Percentiles rank a stretch among this genome's conserved stretches.
Evolutionary conservation across 2,797 vertebrate species (phyloP).

Genomic region (Acomys russatus): DNA sequence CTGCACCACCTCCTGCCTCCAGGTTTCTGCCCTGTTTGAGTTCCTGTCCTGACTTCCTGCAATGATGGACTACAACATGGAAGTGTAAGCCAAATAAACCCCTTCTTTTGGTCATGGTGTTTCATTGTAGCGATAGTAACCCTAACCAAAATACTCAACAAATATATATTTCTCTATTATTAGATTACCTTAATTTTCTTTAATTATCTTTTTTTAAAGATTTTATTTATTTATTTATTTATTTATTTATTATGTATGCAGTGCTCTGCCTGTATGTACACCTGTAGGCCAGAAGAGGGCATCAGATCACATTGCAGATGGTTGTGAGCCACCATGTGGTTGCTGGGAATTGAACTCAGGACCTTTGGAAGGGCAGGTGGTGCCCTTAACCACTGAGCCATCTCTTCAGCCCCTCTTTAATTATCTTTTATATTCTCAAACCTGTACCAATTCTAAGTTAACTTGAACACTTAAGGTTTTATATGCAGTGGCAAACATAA

Average conservation of each 20-base stretch:
- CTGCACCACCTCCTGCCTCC: not conserved
- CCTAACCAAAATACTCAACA: not conserved
- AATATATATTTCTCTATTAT: not conserved
- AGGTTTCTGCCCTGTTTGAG: not conserved
- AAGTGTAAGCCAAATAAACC: not conserved
- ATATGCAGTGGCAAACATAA: not conserved
- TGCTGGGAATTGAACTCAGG: too few relatives aligned
- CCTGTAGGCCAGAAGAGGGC: too few relatives aligned
- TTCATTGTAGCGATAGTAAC: not conserved
- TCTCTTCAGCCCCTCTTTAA: not conserved
- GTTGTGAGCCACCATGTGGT: too few relatives aligned
- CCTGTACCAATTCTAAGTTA: not conserved
- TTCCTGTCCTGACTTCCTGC: not conserved
- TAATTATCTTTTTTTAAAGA: not conserved
- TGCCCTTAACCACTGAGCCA: too few relatives aligned
- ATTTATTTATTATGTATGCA: too few relatives aligned
- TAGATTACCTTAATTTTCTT: not conserved
- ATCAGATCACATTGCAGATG: too few relatives aligned
- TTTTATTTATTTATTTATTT: too few relatives aligned
- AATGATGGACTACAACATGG: not conserved
- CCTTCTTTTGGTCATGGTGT: not conserved
- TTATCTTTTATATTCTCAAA: not conserved
- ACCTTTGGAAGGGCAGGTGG: too few relatives aligned
- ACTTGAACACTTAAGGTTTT: constrained; percentile 11
- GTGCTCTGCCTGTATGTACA: too few relatives aligned